Conservation (phyloP, 2,888 invertebrate genomes). For the Hipparchia semele region DNA sequence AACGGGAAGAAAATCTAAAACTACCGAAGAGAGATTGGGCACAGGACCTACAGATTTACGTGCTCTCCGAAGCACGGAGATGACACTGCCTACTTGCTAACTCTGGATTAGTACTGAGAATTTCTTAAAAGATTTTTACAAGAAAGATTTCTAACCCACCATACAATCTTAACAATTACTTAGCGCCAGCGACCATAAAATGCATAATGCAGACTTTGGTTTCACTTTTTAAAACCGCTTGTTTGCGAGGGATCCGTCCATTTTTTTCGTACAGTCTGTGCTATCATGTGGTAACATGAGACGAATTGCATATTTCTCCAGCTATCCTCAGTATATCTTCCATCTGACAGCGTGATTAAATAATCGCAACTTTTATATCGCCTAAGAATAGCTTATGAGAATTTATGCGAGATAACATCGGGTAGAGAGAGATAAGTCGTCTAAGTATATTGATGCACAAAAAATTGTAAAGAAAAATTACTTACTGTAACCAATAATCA, state of each 20-base stretch:
- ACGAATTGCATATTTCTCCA: conserved; percentile 17
- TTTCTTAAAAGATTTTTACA: too few relatives aligned
- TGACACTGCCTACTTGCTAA: too few relatives aligned
- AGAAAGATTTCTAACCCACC: too few relatives aligned
- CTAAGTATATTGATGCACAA: background rate
- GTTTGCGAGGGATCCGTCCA: background rate
- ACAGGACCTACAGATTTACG: too few relatives aligned
- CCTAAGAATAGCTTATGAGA: conserved; percentile 17
- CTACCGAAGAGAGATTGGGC: too few relatives aligned
- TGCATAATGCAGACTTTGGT: background rate
- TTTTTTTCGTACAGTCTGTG: background rate
- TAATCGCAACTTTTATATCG: conserved; percentile 25
- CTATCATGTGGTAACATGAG: conserved; percentile 19
- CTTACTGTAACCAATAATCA: background rate
- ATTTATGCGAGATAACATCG: conserved; percentile 14
- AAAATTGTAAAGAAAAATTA: background rate
- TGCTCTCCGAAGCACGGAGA: too few relatives aligned
- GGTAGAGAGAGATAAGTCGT: conserved; percentile 4
- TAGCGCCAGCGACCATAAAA: too few relatives aligned
- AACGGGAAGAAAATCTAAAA: too few relatives aligned
- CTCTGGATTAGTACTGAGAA: too few relatives aligned
- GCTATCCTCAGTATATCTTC: conserved; percentile 17
- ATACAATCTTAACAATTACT: too few relatives aligned
- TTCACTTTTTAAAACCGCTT: background rate
- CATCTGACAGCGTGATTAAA: conserved; percentile 16